Base-by-base conservation (phyloP, 53 echinoderm and acorn worm genomes). In the Holothuria scabra region DNA sequence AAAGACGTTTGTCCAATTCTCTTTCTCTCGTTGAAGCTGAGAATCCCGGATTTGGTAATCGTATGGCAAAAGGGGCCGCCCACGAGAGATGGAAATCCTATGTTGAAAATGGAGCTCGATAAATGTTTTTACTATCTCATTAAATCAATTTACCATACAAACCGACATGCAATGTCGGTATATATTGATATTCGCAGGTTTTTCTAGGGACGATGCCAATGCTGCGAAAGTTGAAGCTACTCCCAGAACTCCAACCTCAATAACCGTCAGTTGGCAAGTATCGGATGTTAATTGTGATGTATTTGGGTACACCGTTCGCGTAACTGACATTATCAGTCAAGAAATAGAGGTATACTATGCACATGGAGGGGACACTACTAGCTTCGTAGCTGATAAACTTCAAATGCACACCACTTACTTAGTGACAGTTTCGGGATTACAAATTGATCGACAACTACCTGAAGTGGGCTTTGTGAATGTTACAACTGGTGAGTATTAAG, bases 261-360 rank as follows among this genome's bases (percentile, higher is more conserved):
- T 88, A 20, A 82, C 59, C 3, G 91, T 90, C n/a, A 85, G 61
- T 20, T 96, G 96, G 96, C 76, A 83, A 18, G 86, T 84, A 5
- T 91, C 96, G 4, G 59, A 69, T 3, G 83, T 87, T 46, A 90
- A 86, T 80, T 96, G 96, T 72, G 93, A 96, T 81, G 85, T 96
- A 14, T 67, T 93, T 5, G 96, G 90, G 12, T 92, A 92, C 46
- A 86, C 80, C 48, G 79, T 92, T 24, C 75, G 76, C 5, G 25
- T 76, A 29, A 76, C 46, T 3, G 57, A 76, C 29, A 14, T 26
- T 12, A 30, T 28, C 9, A 56, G 28, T 29, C 12, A 56, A 18
- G 20, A 26, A 3, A 16, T 76, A 20, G 30, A 76, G 28, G 56
- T 30, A 30, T 74, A 46, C 20, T 62, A 88, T 56, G 88, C 41